Evolutionary conservation across 1,140 invertebrate species (phyloP).

Genomic region (Leptinotarsa lineolata): DNA sequence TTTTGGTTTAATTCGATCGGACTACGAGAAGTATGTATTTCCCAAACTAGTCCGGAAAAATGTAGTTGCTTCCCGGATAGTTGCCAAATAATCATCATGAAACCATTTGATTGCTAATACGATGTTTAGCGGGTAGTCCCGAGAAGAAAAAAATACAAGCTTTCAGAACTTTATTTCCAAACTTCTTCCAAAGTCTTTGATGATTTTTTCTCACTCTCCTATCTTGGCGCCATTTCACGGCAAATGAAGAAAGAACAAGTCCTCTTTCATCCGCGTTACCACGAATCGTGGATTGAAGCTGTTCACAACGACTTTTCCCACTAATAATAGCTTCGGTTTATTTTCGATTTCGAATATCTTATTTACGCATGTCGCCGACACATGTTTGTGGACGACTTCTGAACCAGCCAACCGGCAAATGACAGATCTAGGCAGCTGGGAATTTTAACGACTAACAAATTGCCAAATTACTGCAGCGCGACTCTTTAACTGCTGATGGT

Average conservation of each 20-base stretch:
- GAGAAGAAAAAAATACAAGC: too few relatives aligned
- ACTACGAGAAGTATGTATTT: too few relatives aligned
- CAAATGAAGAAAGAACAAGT: neutral
- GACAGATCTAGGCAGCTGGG: constrained; percentile 56
- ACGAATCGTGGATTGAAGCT: neutral
- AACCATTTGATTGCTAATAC: too few relatives aligned
- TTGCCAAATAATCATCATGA: too few relatives aligned
- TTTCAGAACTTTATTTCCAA: too few relatives aligned
- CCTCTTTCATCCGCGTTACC: neutral
- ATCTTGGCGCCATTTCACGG: neutral
- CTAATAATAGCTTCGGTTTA: constrained; percentile 29
- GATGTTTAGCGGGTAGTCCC: too few relatives aligned
- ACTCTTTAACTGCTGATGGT: constrained; percentile 52
- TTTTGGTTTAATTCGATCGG: too few relatives aligned
- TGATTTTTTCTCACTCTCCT: neutral
- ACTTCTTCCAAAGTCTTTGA: too few relatives aligned
- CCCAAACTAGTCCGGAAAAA: too few relatives aligned
- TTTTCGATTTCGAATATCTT: constrained; percentile 45
- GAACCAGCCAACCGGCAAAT: constrained; percentile 56
- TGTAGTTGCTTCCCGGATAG: too few relatives aligned
- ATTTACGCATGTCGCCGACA: constrained; percentile 52
- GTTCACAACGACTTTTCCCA: constrained; percentile 4
- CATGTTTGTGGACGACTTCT: constrained; percentile 55
- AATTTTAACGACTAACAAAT: constrained; percentile 59
- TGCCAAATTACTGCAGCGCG: constrained; percentile 55